These are phyloP conservation scores for Himantopus leucocephalus DNA, from an alignment of 2,113 vertebrate species.

Conservation along the genomic window DNA sequence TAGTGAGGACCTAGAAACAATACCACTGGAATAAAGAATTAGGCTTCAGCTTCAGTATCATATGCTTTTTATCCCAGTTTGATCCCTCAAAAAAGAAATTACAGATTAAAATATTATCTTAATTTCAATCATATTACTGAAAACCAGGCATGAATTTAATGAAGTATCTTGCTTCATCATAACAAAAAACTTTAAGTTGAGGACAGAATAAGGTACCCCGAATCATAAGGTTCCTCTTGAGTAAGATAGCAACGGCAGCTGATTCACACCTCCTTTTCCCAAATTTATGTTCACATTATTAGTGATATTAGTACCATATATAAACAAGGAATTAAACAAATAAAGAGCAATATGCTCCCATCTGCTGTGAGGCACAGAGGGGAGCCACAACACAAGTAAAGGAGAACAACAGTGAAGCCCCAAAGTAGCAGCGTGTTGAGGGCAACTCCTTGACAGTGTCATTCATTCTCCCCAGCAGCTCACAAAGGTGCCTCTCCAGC, in stretches of 20 bases:
- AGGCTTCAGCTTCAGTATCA: background rate
- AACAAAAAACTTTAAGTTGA: background rate
- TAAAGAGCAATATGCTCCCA: background rate
- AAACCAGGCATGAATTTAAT: background rate
- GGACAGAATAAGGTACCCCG: rapidly evolving
- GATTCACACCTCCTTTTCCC: background rate
- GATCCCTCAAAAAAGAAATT: background rate
- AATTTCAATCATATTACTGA: background rate
- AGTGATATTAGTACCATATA: background rate
- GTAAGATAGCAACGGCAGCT: background rate
- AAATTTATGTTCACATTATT: background rate
- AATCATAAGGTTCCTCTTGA: background rate
- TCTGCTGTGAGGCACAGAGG: background rate
- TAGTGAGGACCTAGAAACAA: background rate
- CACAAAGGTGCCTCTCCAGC: background rate
- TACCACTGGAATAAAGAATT: background rate
- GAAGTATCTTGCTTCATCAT: background rate
- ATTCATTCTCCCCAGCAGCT: background rate
- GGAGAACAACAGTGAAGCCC: background rate
- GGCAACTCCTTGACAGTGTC: background rate
- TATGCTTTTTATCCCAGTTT: background rate
- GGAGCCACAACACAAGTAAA: background rate
- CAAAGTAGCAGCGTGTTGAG: background rate
- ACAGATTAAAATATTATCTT: background rate
- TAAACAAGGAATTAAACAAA: background rate